Base-by-base conservation (phyloP, 2,888 invertebrate genomes). In the Harmothoe impar region DNA sequence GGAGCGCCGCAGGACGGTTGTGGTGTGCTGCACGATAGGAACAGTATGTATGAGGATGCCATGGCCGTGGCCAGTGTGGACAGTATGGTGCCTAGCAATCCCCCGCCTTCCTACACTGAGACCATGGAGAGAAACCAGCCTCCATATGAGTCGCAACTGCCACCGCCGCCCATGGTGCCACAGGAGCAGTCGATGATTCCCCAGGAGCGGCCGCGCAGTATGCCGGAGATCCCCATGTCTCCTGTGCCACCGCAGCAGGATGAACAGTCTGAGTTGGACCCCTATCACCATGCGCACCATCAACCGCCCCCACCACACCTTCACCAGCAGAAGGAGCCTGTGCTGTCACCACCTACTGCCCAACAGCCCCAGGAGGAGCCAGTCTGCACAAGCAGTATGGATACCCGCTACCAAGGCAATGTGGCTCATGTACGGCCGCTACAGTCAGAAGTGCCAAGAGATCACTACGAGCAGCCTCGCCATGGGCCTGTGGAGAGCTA, bases 301-400 rank as follows among this genome's bases (percentile, higher is more conserved):
- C 88, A 90, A 54, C 90, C 90, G 25, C 90, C 25, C 25, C 86
- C 52, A 25, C 88, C 86, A 33, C 62, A 81, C 35, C 51, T 72
- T 15, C 56, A 29, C 20, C 91, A 91, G 52, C 90, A 91, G 54
- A 86, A 86, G 86, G 86, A 86, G 52, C 29, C 25, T 25, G 86
- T 86, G 54, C 25, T 86, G 54, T 86, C 86, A 7, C 85, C 85
- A 51, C 86, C 86, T 20, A 56, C 86, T 29, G 86, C 56, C n/a
- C 56, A 23, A 17, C 52, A 56, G 56, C 25, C 52, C 25, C 86
- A 25, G 29, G 86, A 86, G 17, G 86, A 86, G 17, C 54, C 56
- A 12, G 86, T 86, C 31, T 86, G 86, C 29, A 86, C 86, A 5
- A 54, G 54, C 31, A 86, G 86, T 29, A 86, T 86, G 25, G 86